Evolutionary conservation across 2,113 vertebrate species (phyloP).

Genomic region (Jacana jacana): DNA sequence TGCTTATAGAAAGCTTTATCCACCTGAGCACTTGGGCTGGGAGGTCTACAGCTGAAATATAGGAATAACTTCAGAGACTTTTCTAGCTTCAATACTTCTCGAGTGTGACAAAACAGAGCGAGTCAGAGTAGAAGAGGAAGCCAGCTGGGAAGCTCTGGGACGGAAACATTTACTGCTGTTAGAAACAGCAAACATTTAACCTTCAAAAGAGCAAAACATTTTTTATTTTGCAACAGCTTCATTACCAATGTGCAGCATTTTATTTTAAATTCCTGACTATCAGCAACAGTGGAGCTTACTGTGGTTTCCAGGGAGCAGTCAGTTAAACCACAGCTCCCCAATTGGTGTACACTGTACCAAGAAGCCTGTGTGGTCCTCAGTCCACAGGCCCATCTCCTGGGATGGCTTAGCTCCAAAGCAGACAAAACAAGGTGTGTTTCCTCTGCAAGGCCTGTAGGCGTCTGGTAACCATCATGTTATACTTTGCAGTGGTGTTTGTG

Average conservation of each 20-base stretch:
- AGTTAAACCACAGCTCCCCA: not conserved
- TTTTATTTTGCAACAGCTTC: not conserved
- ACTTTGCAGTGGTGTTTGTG: not conserved
- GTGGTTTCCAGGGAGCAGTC: not conserved
- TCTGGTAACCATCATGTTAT: not conserved
- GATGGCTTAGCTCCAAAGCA: not conserved
- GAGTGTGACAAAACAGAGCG: slow-evolving; percentile 16
- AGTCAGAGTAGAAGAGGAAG: slow-evolving; percentile 12
- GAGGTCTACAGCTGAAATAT: not conserved
- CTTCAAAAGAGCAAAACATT: not conserved
- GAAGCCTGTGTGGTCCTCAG: not conserved
- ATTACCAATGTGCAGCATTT: not conserved
- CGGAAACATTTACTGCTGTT: not conserved
- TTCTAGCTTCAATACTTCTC: not conserved
- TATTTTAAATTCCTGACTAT: not conserved
- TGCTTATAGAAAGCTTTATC: too few species aligned
- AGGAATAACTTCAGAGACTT: slow-evolving; percentile 16
- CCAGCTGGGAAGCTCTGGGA: not conserved
- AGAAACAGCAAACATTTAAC: not conserved
- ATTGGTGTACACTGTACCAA: not conserved
- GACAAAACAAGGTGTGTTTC: not conserved
- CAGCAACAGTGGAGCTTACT: not conserved
- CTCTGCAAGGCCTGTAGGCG: not conserved
- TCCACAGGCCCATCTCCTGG: not conserved
- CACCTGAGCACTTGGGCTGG: too few species aligned